Evolutionary conservation across 2,888 invertebrate genomes (phyloP), one percentile per base, ranked within the genome.

Genomic region (Hypena proboscidalis): DNA sequence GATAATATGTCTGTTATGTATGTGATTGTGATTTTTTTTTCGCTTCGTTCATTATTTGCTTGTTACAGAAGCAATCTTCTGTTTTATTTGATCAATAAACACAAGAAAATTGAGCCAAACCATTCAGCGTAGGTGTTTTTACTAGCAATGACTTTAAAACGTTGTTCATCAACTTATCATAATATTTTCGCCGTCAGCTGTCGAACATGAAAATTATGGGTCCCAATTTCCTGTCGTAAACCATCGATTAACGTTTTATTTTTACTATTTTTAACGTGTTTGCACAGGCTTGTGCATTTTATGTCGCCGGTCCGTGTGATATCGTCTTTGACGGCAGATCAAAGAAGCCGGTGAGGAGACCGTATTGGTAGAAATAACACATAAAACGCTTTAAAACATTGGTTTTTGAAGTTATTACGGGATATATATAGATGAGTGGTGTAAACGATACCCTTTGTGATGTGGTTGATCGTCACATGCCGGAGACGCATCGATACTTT

Each of bases 331-430:
- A 83, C 76, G 66, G 74, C 38, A 64, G 80, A 81, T 88, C 85
- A 86, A 86, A 88, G 76, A 60, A 49, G 68, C 84, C 86, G 85
- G 40, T 71, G 71, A 75, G 70, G 76, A 78, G 71, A 76, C 81
- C 83, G 79, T 86, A 86, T 86, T 86, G 85, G 86, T 85, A 82
- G 81, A 83, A 84, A 83, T 80, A 86, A 83, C 86, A 86, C 83
- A 85, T 84, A 77, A 56, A 66, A 53, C 47, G 37, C 38, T 26
- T 47, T 40, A 58, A 58, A 82, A 78, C 79, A 79, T 76, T 46
- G 74, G 71, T 67, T 67, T 61, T 48, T 37, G 50, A 33, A 52
- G 65, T 58, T 59, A 52, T 53, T 64, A 57, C 47, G 39, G 47
- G 50, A 42, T 70, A 71, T 64, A 67, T 46, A 61, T 68, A 64